These are phyloP conservation scores for Romanogobio albipinnatus DNA, from an alignment of 2,113 vertebrate genomes.

Conservation along the genomic window DNA sequence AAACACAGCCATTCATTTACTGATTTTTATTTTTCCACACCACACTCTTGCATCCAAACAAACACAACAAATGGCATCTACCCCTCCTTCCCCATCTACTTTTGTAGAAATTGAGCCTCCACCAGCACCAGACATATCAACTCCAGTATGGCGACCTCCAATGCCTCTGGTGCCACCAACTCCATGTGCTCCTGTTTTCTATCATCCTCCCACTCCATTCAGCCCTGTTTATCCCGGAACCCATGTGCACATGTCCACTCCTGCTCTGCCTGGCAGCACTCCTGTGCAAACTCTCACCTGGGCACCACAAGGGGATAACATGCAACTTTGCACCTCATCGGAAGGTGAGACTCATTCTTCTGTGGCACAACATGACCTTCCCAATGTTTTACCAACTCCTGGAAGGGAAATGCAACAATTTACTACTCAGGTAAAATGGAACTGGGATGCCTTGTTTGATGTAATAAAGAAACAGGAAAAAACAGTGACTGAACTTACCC, in stretches of 20 bases:
- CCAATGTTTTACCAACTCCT: background rate
- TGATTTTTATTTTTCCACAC: no score
- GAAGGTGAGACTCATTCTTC: background rate
- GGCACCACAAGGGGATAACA: background rate
- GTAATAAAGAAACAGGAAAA: background rate
- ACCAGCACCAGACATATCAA: no score
- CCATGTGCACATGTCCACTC: no score
- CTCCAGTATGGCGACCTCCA: no score
- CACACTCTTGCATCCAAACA: background rate
- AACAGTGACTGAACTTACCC: background rate
- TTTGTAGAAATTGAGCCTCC: background rate
- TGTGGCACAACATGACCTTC: background rate
- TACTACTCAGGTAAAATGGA: background rate
- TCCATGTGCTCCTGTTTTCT: no score
- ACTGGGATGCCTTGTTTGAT: background rate
- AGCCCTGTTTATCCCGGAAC: no score
- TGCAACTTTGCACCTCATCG: background rate
- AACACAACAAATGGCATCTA: background rate
- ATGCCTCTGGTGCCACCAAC: no score
- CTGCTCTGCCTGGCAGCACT: no score
- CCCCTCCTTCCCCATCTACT: background rate
- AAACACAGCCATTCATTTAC: background rate
- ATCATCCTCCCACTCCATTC: no score
- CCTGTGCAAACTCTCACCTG: no score
- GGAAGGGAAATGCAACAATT: background rate